Base-by-base conservation (phyloP, 2,888 invertebrate genomes). In the Ecdyonurus torrentis region DNA sequence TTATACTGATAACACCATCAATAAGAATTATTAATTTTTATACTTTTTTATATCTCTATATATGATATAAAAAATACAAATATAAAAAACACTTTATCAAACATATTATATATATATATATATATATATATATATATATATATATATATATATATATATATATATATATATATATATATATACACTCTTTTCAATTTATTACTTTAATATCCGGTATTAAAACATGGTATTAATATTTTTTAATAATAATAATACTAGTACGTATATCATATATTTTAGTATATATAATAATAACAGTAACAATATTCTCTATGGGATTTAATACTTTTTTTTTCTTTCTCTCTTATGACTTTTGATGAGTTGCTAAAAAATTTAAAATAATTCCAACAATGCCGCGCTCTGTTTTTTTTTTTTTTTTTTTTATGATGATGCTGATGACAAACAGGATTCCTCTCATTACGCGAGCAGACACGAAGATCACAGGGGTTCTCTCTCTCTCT, bases 351-450 rank as follows among this genome's bases (percentile, higher is more conserved):
- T 37, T 37, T 37, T 37, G 37, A 22, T 20, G 55, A 55, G 55
- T 55, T 55, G 55, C n/a, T 55, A 55, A 55, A 55, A 37, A 55
- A 55, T 55, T 55, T 55, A 55, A 55, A 55, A 55, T 55, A 55
- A 55, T 55, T 55, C 55, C 55, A 55, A 55, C 55, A 55, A 55
- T 55, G 55, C n/a, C 7, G 3, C n/a, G 5, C 37, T 37, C 37
- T 37, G 7, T 37, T 15, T 10, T 37, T 15, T 37, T 15, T n/a
- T n/a, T 15, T 15, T 10, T 15, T 37, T 37, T 15, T 37, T 15
- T 37, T 10, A 37, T 37, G 37, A 5, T 15, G 15, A 5, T 15
- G 37, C 37, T 55, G n/a, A 55, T 55, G 55, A 55, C 55, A 55
- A 55, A 22, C 37, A 37, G 37, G 37, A 37, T 37, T 37, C 37